These are phyloP conservation scores for Cossypha dichroa DNA, from an alignment of 2,797 vertebrate species.

Conservation along the genomic window DNA sequence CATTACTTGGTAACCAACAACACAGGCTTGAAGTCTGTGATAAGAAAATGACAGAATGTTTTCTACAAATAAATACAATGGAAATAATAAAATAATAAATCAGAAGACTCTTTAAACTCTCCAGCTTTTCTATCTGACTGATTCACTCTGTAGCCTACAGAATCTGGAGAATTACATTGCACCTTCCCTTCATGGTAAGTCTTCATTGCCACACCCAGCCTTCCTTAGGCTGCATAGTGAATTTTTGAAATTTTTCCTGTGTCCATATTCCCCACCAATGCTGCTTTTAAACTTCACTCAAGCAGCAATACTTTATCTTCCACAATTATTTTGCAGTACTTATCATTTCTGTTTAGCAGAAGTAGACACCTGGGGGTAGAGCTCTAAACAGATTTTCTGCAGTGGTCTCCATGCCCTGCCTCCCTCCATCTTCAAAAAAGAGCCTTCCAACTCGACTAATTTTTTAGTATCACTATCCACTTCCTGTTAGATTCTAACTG, in stretches of 20 bases:
- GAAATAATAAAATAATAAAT: neutral
- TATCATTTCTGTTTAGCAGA: neutral
- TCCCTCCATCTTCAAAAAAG: neutral
- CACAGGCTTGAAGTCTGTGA: neutral
- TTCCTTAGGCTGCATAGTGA: neutral
- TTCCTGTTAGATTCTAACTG: neutral
- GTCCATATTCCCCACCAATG: neutral
- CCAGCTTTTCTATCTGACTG: neutral
- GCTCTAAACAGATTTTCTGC: neutral
- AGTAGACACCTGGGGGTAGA: neutral
- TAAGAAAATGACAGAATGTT: neutral
- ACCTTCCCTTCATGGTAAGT: neutral
- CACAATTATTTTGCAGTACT: neutral
- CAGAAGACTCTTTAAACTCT: neutral
- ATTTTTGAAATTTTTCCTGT: neutral
- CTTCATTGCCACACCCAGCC: neutral
- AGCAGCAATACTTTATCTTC: neutral
- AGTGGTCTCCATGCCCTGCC: neutral
- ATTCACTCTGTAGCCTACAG: neutral
- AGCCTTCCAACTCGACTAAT: neutral
- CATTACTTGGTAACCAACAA: neutral
- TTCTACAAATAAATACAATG: neutral
- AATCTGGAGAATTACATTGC: rapidly evolving
- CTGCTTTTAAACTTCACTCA: neutral
- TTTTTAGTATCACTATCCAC: neutral